Evolutionary conservation across 2,797 vertebrate genomes (phyloP).

Genomic region (Rhinoraja longicauda): DNA sequence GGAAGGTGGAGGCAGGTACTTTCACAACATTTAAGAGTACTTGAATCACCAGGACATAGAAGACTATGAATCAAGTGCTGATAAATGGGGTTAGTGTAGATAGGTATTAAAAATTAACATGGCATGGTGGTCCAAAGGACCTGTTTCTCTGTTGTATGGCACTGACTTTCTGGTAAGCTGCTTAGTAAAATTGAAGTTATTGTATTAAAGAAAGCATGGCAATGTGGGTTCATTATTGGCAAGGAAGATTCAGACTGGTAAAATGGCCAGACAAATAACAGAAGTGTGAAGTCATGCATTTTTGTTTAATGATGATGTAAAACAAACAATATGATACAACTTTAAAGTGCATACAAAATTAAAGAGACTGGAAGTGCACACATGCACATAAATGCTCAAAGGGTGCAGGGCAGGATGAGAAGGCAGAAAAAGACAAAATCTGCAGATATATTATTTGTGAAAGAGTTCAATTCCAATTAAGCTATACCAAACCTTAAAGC

Average conservation of each 20-base stretch:
- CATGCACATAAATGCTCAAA: background rate
- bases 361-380: background rate
- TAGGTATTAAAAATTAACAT: too few species aligned
- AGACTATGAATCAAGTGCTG: too few species aligned
- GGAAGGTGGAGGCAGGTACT: too few species aligned
- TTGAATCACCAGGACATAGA: too few species aligned
- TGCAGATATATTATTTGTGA: background rate
- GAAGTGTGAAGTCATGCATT: background rate
- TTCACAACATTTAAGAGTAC: too few species aligned
- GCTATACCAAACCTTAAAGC: background rate
- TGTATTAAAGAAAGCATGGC: background rate
- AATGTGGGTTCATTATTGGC: background rate
- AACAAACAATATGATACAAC: background rate
- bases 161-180: too few species aligned
- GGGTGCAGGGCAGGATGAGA: background rate
- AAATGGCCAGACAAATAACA: background rate
- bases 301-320: background rate
- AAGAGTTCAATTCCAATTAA: too few species aligned
- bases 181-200: too few species aligned
- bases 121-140: too few species aligned
- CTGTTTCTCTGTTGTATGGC: too few species aligned
- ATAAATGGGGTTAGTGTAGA: too few species aligned
- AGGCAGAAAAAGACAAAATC: background rate
- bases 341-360: background rate
- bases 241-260: background rate